These are phyloP conservation scores for Eupelmus urozonus DNA, from an alignment of 2,888 invertebrate species.

Conservation along the genomic window DNA sequence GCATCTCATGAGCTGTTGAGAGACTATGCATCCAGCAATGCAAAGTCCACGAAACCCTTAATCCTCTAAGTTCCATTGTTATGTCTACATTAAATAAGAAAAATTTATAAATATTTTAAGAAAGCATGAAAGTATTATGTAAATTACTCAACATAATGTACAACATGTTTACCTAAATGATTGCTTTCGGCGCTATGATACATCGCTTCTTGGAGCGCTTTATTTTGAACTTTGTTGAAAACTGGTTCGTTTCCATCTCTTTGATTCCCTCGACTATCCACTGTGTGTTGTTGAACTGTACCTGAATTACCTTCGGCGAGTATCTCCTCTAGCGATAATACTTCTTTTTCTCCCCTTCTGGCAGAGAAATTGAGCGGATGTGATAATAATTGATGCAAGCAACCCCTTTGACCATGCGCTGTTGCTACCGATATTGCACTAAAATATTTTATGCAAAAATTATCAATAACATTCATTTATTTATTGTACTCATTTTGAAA, in stretches of 20 bases:
- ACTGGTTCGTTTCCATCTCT: conserved; percentile 74
- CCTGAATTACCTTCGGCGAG: conserved; percentile 87
- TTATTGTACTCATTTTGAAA: neutral
- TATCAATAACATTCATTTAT: neutral
- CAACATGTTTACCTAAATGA: conserved; percentile 89
- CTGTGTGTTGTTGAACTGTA: conserved; percentile 71
- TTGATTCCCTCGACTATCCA: conserved; percentile 73
- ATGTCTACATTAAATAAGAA: conserved; percentile 81
- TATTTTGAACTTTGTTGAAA: conserved; percentile 89
- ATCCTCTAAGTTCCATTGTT: conserved; percentile 90
- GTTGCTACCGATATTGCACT: conserved; percentile 94
- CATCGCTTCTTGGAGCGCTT: conserved; percentile 94
- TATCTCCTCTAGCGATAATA: conserved; percentile 92
- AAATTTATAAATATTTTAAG: neutral
- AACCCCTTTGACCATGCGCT: conserved; percentile 89
- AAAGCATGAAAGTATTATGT: neutral
- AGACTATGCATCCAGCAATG: conserved; percentile 96
- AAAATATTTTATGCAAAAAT: conserved; percentile 53
- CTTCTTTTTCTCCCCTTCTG: conserved; percentile 82
- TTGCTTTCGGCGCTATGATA: conserved; percentile 96
- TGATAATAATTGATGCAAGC: conserved; percentile 87
- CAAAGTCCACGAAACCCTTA: conserved; percentile 93
- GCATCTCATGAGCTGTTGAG: conserved; percentile 90
- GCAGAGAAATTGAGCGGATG: conserved; percentile 83
- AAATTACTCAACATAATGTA: too few relatives aligned